Evolutionary conservation across 2,888 invertebrate genomes (phyloP), one percentile per base, ranked within the genome.

Genomic region (Cylloceria caligata): DNA sequence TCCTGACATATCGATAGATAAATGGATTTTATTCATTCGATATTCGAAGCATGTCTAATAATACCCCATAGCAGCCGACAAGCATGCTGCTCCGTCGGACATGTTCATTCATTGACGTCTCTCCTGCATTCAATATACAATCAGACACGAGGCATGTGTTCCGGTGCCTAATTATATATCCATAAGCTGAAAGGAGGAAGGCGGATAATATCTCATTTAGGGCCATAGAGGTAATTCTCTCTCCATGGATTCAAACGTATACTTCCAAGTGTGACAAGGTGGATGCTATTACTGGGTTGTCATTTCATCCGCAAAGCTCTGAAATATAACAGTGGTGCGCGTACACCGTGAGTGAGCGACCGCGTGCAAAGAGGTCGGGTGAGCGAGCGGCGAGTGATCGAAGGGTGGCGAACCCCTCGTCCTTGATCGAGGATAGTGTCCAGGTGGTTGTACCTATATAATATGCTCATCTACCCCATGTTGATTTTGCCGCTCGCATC

Each of bases 351-450:
- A 45, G 1, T 3, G 16, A 45, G 0, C 3, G 45, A 45, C 16
- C 5, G n/a, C 30, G n/a, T 9, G 30, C n/a, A 13, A n/a, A 24
- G 45, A 45, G 65, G 65, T 65, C 39, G 27, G 27, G n/a, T n/a
- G 27, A 65, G n/a, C 7, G 42, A 27, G n/a, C 11, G 45, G 13
- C 36, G 24, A 21, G 21, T 55, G 21, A 62, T 64, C 27, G 45
- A 65, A 65, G 45, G 65, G 65, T 45, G 21, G 65, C 42, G 27
- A 65, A 27, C 65, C 24, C n/a, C 16, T 13, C n/a, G n/a, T n/a
- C 45, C 65, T 45, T 65, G 65, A 42, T 65, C 65, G 42, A 65
- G 16, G 45, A 65, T 42, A n/a, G 42, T 27, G 42, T n/a, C n/a
- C 24, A 27, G n/a, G 45, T 65, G 13, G 4, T n/a, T 19, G n/a